Percentiles rank a stretch among this genome's conserved stretches.
phyloP scores from a whole-genome alignment of 2,888 invertebrate species.

The Athalia cordata region DNA sequence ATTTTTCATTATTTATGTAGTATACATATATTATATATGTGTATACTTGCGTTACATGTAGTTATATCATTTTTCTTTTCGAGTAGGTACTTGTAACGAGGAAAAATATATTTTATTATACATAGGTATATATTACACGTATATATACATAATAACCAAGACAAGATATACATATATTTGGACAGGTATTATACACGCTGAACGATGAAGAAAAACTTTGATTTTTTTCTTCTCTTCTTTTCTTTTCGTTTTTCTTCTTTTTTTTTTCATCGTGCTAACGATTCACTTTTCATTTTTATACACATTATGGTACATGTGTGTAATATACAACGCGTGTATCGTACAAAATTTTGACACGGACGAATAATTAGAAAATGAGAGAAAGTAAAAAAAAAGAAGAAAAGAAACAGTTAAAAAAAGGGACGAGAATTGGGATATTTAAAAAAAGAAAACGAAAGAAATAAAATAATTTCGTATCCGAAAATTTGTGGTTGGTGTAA shows the following conservation, averaged over 20 bases:
- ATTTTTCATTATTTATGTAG: neutral
- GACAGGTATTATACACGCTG: no score
- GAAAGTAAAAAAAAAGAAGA: neutral
- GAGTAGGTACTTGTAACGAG: neutral
- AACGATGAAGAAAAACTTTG: no score
- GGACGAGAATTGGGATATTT: no score
- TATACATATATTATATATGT: neutral
- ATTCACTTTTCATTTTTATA: conserved; percentile 8
- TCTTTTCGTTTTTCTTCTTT: neutral
- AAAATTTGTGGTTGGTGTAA: neutral
- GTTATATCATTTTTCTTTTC: neutral
- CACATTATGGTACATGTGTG: conserved; percentile 1
- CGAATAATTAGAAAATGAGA: neutral
- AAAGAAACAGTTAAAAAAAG: no score
- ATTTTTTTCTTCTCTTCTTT: neutral
- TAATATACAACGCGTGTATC: conserved; percentile 16
- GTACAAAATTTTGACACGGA: neutral
- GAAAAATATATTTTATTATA: no score
- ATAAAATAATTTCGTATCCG: neutral
- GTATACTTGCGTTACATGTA: neutral
- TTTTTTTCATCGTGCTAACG: conserved; percentile 7
- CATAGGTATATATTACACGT: neutral
- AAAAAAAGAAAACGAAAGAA: neutral
- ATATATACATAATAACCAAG: no score
- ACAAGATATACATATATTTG: neutral